A percentile compares a stretch with the other conserved stretches of the same genome.
These are phyloP conservation scores for Guaruba guarouba DNA, from an alignment of 2,113 vertebrate genomes.

Conservation along the genomic window DNA sequence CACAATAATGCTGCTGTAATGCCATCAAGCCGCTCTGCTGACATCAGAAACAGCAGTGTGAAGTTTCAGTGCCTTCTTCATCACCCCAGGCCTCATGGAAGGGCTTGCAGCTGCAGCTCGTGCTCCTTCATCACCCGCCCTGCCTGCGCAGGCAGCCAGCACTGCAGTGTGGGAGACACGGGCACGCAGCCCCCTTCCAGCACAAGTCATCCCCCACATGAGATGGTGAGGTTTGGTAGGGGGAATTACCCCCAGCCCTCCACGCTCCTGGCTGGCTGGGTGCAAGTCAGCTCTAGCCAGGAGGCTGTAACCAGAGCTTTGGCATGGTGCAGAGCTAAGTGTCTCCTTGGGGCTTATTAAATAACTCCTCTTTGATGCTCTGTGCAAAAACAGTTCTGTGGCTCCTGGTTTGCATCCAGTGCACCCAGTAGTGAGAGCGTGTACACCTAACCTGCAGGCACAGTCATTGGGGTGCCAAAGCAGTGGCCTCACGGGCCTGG, in stretches of 20 bases:
- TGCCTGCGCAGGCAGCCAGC: not conserved
- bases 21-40: not conserved
- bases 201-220: not conserved
- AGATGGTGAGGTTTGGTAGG: not conserved
- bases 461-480: accelerated
- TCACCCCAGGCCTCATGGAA: not conserved
- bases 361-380: slow-evolving; percentile 21
- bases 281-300: not conserved
- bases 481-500: accelerated
- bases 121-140: not conserved
- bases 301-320: not conserved
- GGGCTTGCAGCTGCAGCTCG: not conserved
- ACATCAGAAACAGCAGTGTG: not conserved
- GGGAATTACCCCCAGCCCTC: not conserved
- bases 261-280: not conserved
- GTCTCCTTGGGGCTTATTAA: not conserved
- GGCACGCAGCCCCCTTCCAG: not conserved
- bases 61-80: not conserved
- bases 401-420: not conserved
- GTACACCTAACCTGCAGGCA: not conserved
- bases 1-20: not conserved
- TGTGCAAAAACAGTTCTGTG: not conserved
- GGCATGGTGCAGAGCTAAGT: not conserved
- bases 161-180: accelerated
- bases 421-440: accelerated